A percentile compares a stretch with the other conserved stretches of the same genome.
phyloP scores from a whole-genome alignment of 2,113 vertebrate genomes.

The Oplegnathus fasciatus region DNA sequence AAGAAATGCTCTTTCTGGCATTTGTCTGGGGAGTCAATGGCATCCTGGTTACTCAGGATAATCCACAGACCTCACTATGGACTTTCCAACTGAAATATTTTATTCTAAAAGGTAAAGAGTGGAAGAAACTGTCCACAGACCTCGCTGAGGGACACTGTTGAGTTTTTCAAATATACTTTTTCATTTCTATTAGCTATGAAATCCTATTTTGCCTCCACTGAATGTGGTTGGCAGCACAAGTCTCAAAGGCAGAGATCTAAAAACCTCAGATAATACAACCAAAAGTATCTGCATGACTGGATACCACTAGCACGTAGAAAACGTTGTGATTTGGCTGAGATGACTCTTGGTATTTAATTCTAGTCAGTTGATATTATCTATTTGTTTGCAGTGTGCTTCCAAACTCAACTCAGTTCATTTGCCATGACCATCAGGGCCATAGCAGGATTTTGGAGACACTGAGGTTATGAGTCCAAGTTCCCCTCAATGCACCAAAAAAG shows the following conservation, averaged over 20 bases:
- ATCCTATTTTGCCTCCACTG: not conserved
- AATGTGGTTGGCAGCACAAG: not conserved
- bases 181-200: not conserved
- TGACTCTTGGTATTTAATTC: too few species aligned
- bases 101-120: not conserved
- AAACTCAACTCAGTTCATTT: not conserved
- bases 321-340: too few species aligned
- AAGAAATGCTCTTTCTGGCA: not conserved
- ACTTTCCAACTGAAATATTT: not conserved
- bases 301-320: too few species aligned
- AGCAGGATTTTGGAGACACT: not conserved
- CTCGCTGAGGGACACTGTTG: not conserved
- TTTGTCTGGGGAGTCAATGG: constrained; percentile 9
- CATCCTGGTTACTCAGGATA: not conserved
- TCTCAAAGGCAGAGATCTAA: not conserved
- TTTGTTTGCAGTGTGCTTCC: not conserved
- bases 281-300: not conserved
- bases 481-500: too few species aligned
- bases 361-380: not conserved
- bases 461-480: too few species aligned
- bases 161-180: not conserved
- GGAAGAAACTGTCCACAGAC: not conserved
- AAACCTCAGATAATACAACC: not conserved
- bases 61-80: not conserved
- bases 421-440: not conserved